These are phyloP conservation scores for Tetranychus truncatus DNA, from an alignment of 2,888 invertebrate genomes.

Conservation along the genomic window DNA sequence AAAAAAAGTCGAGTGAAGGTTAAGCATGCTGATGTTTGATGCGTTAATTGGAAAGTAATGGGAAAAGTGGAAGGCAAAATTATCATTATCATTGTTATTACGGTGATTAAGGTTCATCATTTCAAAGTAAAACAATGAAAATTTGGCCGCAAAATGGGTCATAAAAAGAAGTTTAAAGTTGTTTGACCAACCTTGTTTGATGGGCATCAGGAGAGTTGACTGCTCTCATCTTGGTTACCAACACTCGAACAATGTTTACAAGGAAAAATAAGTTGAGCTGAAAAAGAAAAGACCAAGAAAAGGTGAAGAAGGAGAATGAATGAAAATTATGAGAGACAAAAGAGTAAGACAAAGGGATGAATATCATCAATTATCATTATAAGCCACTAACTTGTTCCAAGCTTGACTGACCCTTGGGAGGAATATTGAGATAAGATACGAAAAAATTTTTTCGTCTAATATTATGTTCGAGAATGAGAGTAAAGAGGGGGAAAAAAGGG, in stretches of 20 bases:
- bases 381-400: neutral
- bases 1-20: no score
- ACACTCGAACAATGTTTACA: constrained; percentile 70
- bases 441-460: no score
- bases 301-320: neutral
- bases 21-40: no score
- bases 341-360: neutral
- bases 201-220: constrained; percentile 31
- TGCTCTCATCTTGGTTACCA: constrained; percentile 59
- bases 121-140: neutral
- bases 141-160: neutral
- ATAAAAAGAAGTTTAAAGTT: neutral
- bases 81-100: no score
- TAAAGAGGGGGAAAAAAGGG: no score
- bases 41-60: no score
- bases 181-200: constrained; percentile 27
- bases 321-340: neutral
- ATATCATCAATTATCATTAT: neutral
- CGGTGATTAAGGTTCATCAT: no score
- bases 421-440: neutral
- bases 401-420: neutral
- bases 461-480: no score
- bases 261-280: constrained; percentile 59
- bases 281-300: neutral
- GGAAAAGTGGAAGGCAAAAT: neutral